Percentiles rank a stretch among this genome's conserved stretches.
These are phyloP conservation scores for Heliornis fulica DNA, from an alignment of 2,113 vertebrate species.

Conservation along the genomic window DNA sequence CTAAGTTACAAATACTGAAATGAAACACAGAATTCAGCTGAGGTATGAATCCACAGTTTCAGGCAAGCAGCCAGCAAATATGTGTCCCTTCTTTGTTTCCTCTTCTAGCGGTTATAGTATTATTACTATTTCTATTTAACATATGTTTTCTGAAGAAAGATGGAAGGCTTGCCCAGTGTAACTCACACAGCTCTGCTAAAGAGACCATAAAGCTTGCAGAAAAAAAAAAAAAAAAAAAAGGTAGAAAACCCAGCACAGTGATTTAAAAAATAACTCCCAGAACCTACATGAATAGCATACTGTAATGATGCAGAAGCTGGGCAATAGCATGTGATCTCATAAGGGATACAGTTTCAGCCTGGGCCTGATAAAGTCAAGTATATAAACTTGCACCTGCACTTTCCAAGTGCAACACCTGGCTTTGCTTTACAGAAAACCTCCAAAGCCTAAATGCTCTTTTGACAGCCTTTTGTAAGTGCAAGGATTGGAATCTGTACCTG, in stretches of 20 bases:
- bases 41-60: background rate
- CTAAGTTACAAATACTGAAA: conserved; percentile 10
- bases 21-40: background rate
- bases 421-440: background rate
- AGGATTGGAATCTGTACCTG: background rate
- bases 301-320: conserved; percentile 15
- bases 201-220: background rate
- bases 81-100: background rate
- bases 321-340: conserved; percentile 25
- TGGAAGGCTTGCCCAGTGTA: background rate
- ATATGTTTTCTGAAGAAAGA: background rate
- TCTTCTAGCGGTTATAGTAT: background rate
- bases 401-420: conserved; percentile 25
- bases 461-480: background rate
- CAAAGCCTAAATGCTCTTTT: background rate
- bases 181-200: background rate
- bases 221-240: background rate
- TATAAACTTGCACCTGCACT: conserved; percentile 31
- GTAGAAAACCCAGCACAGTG: background rate
- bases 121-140: background rate
- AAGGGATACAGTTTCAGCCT: background rate
- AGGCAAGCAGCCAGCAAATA: background rate
- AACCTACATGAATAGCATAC: background rate
- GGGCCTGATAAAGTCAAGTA: conserved; percentile 24
- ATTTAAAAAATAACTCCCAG: background rate